phyloP scores from a whole-genome alignment of 2,888 invertebrate species.

The Drosophila diplacantha region DNA sequence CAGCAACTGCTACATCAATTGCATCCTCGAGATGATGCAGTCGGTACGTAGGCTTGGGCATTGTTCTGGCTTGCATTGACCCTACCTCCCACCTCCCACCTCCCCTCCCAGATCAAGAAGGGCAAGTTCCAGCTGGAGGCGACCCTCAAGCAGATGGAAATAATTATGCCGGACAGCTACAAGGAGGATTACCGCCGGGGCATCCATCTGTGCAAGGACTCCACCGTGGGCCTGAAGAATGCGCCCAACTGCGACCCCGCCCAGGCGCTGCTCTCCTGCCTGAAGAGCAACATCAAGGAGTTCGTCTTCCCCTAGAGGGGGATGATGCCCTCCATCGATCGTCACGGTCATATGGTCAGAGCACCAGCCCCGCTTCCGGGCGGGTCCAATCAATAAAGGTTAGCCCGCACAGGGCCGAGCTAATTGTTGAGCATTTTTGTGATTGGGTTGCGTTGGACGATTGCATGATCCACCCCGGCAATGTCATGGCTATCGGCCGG shows the following conservation, averaged over 20 bases:
- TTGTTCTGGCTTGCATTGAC: not conserved
- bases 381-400: constrained; percentile 23
- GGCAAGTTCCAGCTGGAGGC: constrained; percentile 75
- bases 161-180: constrained; percentile 74
- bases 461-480: constrained; percentile 27
- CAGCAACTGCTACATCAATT: constrained; percentile 80
- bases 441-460: constrained; percentile 13
- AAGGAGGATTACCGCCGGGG: constrained; percentile 71
- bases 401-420: constrained; percentile 12
- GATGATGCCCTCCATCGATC: not conserved
- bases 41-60: constrained; percentile 74
- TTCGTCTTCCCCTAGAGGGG: constrained; percentile 71
- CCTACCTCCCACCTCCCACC: too few relatives aligned
- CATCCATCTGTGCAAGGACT: constrained; percentile 67
- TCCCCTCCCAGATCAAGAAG: constrained; percentile 78
- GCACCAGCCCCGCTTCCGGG: not conserved
- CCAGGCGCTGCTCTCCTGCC: constrained; percentile 66
- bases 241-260: constrained; percentile 72
- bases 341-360: constrained; percentile 3
- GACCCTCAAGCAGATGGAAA: constrained; percentile 75
- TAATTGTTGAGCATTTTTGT: constrained; percentile 12
- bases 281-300: constrained; percentile 61
- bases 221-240: constrained; percentile 74
- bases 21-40: constrained; percentile 79
- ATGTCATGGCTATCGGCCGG: constrained; percentile 30